phyloP scores from a whole-genome alignment of 2,113 vertebrate genomes.

The Lates calcarifer region DNA sequence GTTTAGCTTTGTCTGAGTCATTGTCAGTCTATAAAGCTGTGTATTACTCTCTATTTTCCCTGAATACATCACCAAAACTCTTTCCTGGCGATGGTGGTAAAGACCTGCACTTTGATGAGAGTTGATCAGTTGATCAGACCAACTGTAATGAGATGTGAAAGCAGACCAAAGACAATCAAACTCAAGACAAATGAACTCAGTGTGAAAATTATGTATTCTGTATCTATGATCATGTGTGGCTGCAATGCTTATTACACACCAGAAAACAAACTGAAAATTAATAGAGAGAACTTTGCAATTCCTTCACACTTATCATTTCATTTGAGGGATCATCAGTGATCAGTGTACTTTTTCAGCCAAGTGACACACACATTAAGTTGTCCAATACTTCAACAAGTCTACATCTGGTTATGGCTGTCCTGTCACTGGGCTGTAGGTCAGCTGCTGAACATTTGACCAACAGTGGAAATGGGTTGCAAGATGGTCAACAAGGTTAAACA shows the following conservation, averaged over 20 bases:
- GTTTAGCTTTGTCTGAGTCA: background rate
- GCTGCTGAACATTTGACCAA: background rate
- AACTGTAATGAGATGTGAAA: conserved; percentile 7
- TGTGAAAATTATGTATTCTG: background rate
- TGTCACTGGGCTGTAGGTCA: background rate
- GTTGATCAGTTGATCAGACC: no score
- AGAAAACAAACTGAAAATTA: background rate
- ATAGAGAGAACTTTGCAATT: background rate
- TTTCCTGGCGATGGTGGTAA: no score
- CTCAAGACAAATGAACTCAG: background rate
- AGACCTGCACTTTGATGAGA: background rate
- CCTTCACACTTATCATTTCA: background rate
- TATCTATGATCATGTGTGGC: no score
- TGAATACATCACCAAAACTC: no score
- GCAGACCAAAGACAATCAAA: background rate
- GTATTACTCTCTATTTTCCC: no score
- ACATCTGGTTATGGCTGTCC: background rate
- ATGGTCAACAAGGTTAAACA: background rate
- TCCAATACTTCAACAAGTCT: background rate
- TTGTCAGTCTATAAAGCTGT: no score
- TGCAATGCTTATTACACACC: background rate
- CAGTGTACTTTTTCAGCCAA: background rate
- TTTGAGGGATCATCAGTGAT: background rate
- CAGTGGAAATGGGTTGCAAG: background rate
- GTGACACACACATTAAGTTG: background rate